A percentile compares a stretch with the other conserved stretches of the same genome.
Conservation (phyloP, 1,140 invertebrate species). For the Tetramorium parvispinum region DNA sequence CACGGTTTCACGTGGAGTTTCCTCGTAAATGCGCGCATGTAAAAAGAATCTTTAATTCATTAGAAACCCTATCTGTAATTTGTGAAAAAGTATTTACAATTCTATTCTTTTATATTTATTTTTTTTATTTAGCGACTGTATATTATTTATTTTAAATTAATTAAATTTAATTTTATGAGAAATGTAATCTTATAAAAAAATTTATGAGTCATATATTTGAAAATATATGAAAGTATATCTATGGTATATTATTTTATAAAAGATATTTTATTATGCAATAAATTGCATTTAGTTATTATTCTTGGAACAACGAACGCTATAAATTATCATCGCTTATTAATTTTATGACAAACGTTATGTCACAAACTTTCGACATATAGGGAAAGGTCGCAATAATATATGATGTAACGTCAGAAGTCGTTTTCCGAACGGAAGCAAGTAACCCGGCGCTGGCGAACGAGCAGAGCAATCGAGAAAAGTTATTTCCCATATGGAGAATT, state of each 20-base stretch:
- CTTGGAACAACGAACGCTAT: neutral
- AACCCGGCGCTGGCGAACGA: neutral
- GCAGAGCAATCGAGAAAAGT: constrained; percentile 50
- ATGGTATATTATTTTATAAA: neutral
- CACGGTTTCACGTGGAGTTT: neutral
- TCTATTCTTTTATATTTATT: neutral
- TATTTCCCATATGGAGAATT: constrained; percentile 49
- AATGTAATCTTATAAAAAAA: neutral
- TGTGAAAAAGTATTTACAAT: neutral
- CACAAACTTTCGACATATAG: neutral
- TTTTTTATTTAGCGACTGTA: neutral
- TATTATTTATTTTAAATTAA: neutral
- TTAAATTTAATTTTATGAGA: neutral
- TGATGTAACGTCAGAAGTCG: neutral
- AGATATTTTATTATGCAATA: neutral
- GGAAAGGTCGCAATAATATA: constrained; percentile 2
- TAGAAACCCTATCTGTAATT: neutral
- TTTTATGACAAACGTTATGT: neutral
- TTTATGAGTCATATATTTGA: neutral
- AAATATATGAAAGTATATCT: neutral
- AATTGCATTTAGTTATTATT: neutral
- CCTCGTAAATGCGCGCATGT: neutral
- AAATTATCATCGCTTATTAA: neutral
- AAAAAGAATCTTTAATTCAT: neutral
- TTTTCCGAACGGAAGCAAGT: constrained; percentile 35